These are phyloP conservation scores for Pseudochirops corinnae DNA, from an alignment of 2,797 vertebrate genomes.

Conservation along the genomic window DNA sequence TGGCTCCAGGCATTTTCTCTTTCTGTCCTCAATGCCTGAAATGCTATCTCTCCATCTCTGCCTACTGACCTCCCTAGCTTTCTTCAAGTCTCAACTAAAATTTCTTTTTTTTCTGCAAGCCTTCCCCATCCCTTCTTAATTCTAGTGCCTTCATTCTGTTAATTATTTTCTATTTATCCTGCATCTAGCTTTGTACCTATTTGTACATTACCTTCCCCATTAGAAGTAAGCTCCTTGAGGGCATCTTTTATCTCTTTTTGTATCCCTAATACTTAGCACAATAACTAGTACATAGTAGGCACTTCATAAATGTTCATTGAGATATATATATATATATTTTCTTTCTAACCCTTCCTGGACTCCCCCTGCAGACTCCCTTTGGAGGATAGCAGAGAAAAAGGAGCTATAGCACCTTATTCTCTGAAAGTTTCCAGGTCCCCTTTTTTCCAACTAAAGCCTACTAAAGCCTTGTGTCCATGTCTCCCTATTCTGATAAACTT, in stretches of 20 bases:
- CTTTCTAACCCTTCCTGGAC: background rate
- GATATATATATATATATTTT: background rate
- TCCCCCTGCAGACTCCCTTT: background rate
- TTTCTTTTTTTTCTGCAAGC: background rate
- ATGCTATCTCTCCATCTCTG: background rate
- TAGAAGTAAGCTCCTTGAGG: background rate
- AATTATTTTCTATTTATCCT: background rate
- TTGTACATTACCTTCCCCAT: constrained; percentile 21
- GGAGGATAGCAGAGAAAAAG: background rate
- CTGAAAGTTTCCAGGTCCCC: background rate
- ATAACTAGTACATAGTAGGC: background rate
- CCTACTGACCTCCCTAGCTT: too few species aligned
- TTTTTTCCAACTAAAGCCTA: background rate
- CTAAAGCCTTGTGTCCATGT: background rate
- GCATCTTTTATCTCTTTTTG: background rate
- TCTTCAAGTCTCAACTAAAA: background rate
- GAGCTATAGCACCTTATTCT: background rate
- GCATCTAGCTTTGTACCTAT: background rate
- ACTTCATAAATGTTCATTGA: background rate
- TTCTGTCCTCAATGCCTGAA: background rate
- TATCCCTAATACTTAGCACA: background rate
- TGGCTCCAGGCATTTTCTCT: background rate
- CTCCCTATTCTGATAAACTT: background rate
- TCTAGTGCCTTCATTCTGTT: background rate
- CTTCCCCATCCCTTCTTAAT: constrained; percentile 3